Conservation (phyloP, 2,797 vertebrate genomes). For the Chelon labrosus region DNA sequence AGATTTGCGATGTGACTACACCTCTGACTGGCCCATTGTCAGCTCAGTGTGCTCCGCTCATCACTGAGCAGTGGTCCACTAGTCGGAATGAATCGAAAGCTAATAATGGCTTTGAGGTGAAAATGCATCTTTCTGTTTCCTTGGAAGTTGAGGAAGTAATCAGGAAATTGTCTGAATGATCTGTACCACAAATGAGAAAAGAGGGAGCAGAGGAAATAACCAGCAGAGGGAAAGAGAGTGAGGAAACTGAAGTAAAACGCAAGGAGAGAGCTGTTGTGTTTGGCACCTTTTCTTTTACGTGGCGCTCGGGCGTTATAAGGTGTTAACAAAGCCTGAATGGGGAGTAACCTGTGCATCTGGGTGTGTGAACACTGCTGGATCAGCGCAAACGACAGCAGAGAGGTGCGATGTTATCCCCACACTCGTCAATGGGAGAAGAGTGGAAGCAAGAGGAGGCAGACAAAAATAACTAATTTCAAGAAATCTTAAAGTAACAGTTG, state of each 20-base stretch:
- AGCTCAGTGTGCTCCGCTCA: conserved; percentile 32
- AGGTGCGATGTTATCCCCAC: conserved; percentile 34
- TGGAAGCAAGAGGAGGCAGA: conserved; percentile 10
- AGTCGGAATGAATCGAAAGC: conserved; percentile 54
- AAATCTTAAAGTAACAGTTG: conserved; percentile 40
- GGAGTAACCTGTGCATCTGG: conserved; percentile 20
- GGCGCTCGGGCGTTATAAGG: conserved; percentile 5
- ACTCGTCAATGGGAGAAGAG: conserved; percentile 33
- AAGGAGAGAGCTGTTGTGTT: not conserved
- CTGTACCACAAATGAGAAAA: conserved; percentile 11
- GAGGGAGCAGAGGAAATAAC: conserved; percentile 1
- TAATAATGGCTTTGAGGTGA: conserved; percentile 67
- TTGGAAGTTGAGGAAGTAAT: conserved; percentile 40
- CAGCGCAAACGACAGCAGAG: conserved; percentile 20
- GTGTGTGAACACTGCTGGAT: conserved; percentile 47
- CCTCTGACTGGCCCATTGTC: conserved; percentile 36
- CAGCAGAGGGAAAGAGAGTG: not conserved
- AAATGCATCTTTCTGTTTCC: conserved; percentile 57
- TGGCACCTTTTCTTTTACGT: not conserved
- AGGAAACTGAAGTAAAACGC: not conserved
- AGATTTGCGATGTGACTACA: conserved; percentile 21
- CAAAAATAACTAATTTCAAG: conserved; percentile 33
- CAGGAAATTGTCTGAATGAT: conserved; percentile 30
- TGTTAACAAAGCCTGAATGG: conserved; percentile 7
- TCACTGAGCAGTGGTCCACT: conserved; percentile 14